Base-by-base conservation (phyloP, 2,888 invertebrate species). In the Conomelus anceps region DNA sequence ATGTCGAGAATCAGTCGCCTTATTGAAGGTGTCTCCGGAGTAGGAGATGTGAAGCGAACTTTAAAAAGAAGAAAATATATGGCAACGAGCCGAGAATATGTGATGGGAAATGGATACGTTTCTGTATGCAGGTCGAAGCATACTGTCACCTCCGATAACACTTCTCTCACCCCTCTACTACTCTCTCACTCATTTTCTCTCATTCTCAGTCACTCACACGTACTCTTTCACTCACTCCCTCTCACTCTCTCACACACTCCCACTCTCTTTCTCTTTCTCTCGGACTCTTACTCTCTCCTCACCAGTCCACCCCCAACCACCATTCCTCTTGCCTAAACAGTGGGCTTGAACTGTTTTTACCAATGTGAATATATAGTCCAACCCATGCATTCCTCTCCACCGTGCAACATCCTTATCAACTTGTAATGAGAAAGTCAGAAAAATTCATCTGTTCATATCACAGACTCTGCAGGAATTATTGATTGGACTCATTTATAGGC, bases 11-110 rank as follows among this genome's bases (percentile, higher is more conserved):
- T 86, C 86, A 86, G 86, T 86, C 86, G 86, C 86, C 86, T 86
- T 86, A 86, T 86, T 86, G 86, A 86, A 86, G 86, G 86, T 86
- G 86, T 86, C 86, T 86, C 86, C 29, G 86, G 86, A 86, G 86
- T 17, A 23, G 86, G 22, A 26, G 86, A 86, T 86, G 86, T 86
- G 86, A 22, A 86, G 86, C 86, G 26, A 86, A 26, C 26, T 26
- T 86, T 86, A 26, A 86, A 86, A 86, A 86, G 86, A 86, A 86
- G 86, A 86, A 86, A 86, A 86, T 86, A 86, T 86, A 86, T 86
- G 86, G 29, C 24, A 24, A 86, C 86, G 86, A 86, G 86, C 29
- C 26, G 24, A 24, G 86, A 86, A 86, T 86, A 86, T 86, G 84
- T 84, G 88, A 26, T 84, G 84, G 84, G 88, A 88, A 34, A 63